Percentiles rank a stretch among this genome's conserved stretches.
phyloP scores from a whole-genome alignment of 1,140 invertebrate genomes.

The Zaprionus lachaisei region DNA sequence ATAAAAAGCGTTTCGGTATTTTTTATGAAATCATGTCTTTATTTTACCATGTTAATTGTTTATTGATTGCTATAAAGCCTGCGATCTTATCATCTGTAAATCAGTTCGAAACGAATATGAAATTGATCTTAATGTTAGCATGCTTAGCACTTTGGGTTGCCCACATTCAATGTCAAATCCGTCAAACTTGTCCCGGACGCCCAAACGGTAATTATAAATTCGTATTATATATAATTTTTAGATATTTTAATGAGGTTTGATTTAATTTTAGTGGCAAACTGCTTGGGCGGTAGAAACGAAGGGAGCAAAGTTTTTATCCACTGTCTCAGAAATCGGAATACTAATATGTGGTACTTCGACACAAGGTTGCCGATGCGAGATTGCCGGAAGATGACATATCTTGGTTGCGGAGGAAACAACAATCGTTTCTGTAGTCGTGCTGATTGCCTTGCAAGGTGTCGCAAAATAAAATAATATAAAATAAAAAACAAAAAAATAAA shows the following conservation, averaged over 20 bases:
- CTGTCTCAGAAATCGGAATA: neutral
- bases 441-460: neutral
- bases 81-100: neutral
- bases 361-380: neutral
- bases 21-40: neutral
- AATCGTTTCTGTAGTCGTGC: neutral
- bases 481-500: neutral
- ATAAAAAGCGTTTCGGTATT: neutral
- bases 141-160: neutral
- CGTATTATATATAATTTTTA: neutral
- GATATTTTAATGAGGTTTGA: neutral
- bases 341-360: neutral
- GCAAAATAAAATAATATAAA: neutral
- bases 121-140: neutral
- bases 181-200: neutral
- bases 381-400: neutral
- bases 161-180: neutral
- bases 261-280: neutral
- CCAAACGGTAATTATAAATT: neutral
- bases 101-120: neutral
- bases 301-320: neutral
- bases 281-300: neutral
- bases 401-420: constrained; percentile 1
- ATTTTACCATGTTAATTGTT: neutral
- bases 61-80: neutral